These are phyloP conservation scores for Cuniculus paca DNA, from an alignment of 2,797 vertebrate species.

Conservation along the genomic window DNA sequence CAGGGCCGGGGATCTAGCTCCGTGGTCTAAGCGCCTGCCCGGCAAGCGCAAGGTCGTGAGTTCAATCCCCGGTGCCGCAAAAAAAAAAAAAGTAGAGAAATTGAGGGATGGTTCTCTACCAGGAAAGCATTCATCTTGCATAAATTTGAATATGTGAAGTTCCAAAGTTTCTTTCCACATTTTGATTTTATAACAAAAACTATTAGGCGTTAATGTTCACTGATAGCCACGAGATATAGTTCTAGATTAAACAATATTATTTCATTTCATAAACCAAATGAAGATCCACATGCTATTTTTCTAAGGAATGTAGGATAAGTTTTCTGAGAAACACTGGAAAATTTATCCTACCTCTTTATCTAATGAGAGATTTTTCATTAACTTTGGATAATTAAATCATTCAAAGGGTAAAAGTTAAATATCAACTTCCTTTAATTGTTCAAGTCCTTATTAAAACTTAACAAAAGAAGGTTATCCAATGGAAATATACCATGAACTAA, in stretches of 20 bases:
- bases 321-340: background rate
- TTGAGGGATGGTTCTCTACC: background rate
- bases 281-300: slow-evolving; percentile 22
- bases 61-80: no score
- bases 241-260: slow-evolving; percentile 36
- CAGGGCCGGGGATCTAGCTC: no score
- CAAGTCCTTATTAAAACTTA: slow-evolving; percentile 60
- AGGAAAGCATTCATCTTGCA: background rate
- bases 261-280: slow-evolving; percentile 64
- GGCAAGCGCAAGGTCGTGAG: no score
- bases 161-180: background rate
- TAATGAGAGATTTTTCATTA: slow-evolving; percentile 41
- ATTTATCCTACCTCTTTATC: slow-evolving; percentile 37
- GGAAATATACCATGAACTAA: slow-evolving; percentile 35
- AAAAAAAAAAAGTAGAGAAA: no score
- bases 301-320: background rate
- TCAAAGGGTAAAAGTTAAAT: slow-evolving; percentile 16
- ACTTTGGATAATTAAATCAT: background rate
- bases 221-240: background rate
- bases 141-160: background rate
- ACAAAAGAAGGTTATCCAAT: slow-evolving; percentile 31
- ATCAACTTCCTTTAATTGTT: slow-evolving; percentile 4
- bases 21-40: no score
- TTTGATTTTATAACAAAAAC: background rate
- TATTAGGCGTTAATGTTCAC: slow-evolving; percentile 12